A percentile compares a stretch with the other conserved stretches of the same genome.
Evolutionary conservation across 2,113 vertebrate genomes (phyloP).

Genomic region (Scopus umbretta): DNA sequence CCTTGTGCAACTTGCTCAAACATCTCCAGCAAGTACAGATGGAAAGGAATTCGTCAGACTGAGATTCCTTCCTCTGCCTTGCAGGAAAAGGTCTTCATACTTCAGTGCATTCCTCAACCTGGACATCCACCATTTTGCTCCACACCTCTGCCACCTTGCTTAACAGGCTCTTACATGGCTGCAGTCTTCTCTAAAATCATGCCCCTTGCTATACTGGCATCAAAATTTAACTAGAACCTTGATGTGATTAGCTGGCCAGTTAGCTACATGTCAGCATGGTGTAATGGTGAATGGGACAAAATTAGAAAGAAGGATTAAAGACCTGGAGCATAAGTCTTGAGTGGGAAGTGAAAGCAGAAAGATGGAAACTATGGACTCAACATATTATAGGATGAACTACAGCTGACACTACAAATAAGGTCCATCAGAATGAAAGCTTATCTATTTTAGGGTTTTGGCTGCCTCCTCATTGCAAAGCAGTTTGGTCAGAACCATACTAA

Average conservation of each 20-base stretch:
- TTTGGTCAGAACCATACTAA: not conserved
- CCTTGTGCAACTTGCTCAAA: not conserved
- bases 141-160: not conserved
- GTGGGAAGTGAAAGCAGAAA: not conserved
- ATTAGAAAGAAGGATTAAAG: not conserved
- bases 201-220: not conserved
- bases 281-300: not conserved
- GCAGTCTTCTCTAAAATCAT: not conserved
- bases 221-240: not conserved
- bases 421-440: not conserved
- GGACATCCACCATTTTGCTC: not conserved
- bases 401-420: not conserved
- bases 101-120: not conserved
- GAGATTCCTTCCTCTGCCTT: not conserved
- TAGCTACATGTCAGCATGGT: not conserved
- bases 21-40: not conserved
- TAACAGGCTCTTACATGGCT: not conserved
- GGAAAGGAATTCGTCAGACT: not conserved
- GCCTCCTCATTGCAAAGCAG: not conserved
- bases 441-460: not conserved
- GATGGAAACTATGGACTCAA: not conserved
- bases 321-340: not conserved
- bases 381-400: not conserved
- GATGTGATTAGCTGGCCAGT: not conserved
- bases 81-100: not conserved